Evolutionary conservation across 2,113 vertebrate species (phyloP).

Genomic region (Petrocephalus zakoni): DNA sequence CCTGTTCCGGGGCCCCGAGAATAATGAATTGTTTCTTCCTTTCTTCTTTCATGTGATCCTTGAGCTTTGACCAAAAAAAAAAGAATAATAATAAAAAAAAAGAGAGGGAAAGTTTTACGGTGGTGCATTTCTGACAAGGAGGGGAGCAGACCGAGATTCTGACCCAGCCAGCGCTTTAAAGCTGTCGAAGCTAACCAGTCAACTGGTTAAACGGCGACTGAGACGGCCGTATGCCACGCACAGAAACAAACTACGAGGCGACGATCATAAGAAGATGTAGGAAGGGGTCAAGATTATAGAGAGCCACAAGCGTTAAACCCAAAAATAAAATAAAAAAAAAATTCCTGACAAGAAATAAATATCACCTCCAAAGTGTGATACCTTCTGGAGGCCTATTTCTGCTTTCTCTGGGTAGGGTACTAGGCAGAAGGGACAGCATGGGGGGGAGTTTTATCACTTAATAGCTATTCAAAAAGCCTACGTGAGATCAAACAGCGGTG

Average conservation of each 20-base stretch:
- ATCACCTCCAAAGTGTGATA: neutral
- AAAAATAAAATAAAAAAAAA: neutral
- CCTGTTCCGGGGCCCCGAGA: neutral
- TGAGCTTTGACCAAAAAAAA: neutral
- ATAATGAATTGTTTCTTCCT: constrained; percentile 17
- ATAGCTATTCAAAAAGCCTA: neutral
- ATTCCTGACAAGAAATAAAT: neutral
- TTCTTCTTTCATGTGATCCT: constrained; percentile 19
- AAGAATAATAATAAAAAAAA: too few relatives aligned
- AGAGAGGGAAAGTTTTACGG: neutral
- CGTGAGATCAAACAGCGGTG: neutral
- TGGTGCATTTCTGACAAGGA: neutral
- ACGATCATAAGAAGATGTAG: neutral
- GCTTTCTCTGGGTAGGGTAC: constrained; percentile 1
- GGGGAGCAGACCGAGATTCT: neutral
- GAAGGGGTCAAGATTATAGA: neutral
- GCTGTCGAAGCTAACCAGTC: neutral
- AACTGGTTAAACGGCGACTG: neutral
- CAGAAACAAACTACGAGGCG: neutral
- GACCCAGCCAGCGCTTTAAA: neutral
- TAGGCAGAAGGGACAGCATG: neutral
- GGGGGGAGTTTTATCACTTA: constrained; percentile 2
- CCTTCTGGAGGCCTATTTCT: neutral
- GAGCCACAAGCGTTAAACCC: neutral
- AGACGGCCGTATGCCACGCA: neutral